These are phyloP conservation scores for Ariolimax columbianus DNA, from an alignment of 2,888 invertebrate genomes.

Conservation along the genomic window DNA sequence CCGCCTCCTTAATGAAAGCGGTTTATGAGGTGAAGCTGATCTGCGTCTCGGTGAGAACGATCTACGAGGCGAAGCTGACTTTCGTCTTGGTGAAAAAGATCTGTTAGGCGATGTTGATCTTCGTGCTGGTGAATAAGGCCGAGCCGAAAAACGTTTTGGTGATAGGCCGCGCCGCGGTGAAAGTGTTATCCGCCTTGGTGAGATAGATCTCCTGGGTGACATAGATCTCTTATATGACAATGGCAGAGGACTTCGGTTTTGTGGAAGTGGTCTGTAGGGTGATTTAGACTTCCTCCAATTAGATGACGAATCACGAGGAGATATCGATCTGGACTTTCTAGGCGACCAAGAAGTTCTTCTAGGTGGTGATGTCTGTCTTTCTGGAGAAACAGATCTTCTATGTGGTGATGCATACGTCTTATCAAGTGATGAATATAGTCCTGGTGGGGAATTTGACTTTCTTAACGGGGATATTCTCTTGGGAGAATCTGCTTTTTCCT, in stretches of 20 bases:
- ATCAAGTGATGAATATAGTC: neutral
- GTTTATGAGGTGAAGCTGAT: conserved; percentile 17
- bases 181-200: neutral
- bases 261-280: neutral
- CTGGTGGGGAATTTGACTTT: conserved; percentile 1
- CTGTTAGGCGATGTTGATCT: conserved; percentile 21
- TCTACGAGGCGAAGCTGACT: conserved; percentile 19
- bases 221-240: neutral
- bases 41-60: conserved; percentile 35
- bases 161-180: neutral
- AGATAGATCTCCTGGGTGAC: conserved; percentile 33
- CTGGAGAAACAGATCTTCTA: conserved; percentile 19
- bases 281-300: neutral
- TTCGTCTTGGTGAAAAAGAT: conserved; percentile 29
- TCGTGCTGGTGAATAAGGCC: neutral
- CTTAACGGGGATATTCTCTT: neutral
- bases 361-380: conserved; percentile 1
- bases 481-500: neutral
- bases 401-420: neutral
- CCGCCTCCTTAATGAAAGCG: conserved; percentile 26
- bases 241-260: neutral
- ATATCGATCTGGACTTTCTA: conserved; percentile 14
- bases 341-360: conserved; percentile 23
- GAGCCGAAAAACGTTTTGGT: conserved; percentile 19
- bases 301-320: neutral